phyloP scores from a whole-genome alignment of 2,113 vertebrate genomes.

The Morphnarchus princeps region DNA sequence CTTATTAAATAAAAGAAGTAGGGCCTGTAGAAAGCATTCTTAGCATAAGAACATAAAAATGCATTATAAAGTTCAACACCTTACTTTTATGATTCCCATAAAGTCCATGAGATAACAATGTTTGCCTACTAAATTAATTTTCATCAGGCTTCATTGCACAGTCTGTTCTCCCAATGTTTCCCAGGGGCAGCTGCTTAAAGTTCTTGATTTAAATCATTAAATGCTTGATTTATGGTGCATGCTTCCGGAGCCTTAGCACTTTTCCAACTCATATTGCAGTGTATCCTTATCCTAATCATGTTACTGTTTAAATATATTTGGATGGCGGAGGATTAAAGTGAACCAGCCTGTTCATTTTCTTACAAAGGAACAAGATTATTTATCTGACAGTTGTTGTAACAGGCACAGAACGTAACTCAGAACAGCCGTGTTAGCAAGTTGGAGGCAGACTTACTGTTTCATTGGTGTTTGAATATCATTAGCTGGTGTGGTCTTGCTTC shows the following conservation, averaged over 20 bases:
- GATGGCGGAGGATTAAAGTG: neutral
- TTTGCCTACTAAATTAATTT: slow-evolving; percentile 38
- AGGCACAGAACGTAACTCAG: neutral
- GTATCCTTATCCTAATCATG: slow-evolving; percentile 3
- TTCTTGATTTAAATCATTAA: slow-evolving; percentile 50
- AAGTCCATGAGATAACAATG: neutral
- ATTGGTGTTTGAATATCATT: neutral
- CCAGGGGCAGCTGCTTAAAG: slow-evolving; percentile 15
- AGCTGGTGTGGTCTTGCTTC: neutral
- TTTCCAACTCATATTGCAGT: neutral
- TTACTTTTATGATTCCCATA: slow-evolving; percentile 19
- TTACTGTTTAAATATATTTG: slow-evolving; percentile 27
- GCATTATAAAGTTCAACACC: neutral
- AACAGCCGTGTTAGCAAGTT: slow-evolving; percentile 17
- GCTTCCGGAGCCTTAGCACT: neutral
- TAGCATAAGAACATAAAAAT: neutral
- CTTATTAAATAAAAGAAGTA: neutral
- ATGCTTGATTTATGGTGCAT: slow-evolving; percentile 40
- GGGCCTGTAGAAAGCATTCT: neutral
- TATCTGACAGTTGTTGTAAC: neutral
- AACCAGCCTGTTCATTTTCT: slow-evolving; percentile 10
- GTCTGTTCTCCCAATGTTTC: neutral
- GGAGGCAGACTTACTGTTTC: neutral
- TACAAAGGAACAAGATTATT: neutral
- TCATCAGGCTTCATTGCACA: slow-evolving; percentile 17